Conservation (phyloP, 2,888 invertebrate genomes). For the Mellilla xanthometata region DNA sequence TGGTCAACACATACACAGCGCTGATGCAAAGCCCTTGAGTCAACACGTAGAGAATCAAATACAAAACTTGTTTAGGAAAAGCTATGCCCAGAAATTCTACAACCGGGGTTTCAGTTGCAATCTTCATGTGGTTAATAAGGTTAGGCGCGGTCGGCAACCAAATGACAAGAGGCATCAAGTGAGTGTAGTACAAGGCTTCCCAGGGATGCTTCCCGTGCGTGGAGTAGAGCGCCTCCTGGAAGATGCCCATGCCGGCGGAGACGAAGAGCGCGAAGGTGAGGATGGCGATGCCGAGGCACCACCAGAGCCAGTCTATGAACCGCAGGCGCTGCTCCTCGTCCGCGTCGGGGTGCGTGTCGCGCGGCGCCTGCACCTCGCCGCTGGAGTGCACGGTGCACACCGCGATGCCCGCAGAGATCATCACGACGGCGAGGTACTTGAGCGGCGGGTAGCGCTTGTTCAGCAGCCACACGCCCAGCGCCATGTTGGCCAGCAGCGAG, state of each 20-base stretch:
- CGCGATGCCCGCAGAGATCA: slow-evolving; percentile 96
- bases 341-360: slow-evolving; percentile 67
- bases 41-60: slow-evolving; percentile 90
- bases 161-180: slow-evolving; percentile 94
- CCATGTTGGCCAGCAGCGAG: slow-evolving; percentile 97
- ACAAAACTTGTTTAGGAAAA: slow-evolving; percentile 90
- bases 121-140: slow-evolving; percentile 88
- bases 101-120: slow-evolving; percentile 86
- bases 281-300: slow-evolving; percentile 88
- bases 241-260: slow-evolving; percentile 97
- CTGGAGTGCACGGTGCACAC: slow-evolving; percentile 95
- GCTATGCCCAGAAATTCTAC: slow-evolving; percentile 83
- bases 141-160: slow-evolving; percentile 91
- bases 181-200: slow-evolving; percentile 94
- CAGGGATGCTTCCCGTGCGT: slow-evolving; percentile 95
- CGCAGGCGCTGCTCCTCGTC: slow-evolving; percentile 64
- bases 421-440: slow-evolving; percentile 95
- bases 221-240: slow-evolving; percentile 93
- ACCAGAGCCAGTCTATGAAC: slow-evolving; percentile 82
- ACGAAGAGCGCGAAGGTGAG: slow-evolving; percentile 94
- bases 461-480: slow-evolving; percentile 95
- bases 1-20: slow-evolving; percentile 96
- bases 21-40: slow-evolving; percentile 97
- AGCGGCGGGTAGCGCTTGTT: slow-evolving; percentile 90
- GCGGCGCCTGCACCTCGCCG: slow-evolving; percentile 84